These are phyloP conservation scores for Darevskia nairensis DNA, from an alignment of 2,797 vertebrate genomes.

Conservation along the genomic window DNA sequence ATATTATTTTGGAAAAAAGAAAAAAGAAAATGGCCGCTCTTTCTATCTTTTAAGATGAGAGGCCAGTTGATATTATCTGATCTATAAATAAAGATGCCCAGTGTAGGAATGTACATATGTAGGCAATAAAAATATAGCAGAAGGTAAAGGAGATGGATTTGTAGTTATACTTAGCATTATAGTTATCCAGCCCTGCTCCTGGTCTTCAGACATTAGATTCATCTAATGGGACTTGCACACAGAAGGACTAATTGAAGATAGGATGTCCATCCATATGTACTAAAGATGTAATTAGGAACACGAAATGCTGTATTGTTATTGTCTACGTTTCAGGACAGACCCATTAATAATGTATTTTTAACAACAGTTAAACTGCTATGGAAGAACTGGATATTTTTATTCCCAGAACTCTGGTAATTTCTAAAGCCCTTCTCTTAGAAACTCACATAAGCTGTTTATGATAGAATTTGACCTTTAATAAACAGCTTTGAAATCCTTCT, in stretches of 20 bases:
- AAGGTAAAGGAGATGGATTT: background rate
- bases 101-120: background rate
- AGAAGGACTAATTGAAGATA: background rate
- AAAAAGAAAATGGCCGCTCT: background rate
- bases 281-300: background rate
- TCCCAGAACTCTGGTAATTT: background rate
- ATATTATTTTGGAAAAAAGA: too few species aligned
- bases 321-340: conserved; percentile 1
- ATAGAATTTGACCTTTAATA: conserved; percentile 48
- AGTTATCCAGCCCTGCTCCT: background rate
- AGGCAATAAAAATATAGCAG: background rate
- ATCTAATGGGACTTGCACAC: background rate
- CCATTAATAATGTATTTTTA: background rate
- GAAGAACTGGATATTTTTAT: conserved; percentile 12
- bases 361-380: background rate
- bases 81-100: background rate
- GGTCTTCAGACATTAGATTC: background rate
- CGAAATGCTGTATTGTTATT: background rate
- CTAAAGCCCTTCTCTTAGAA: conserved; percentile 29
- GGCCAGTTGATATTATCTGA: background rate
- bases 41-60: background rate
- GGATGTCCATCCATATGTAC: background rate
- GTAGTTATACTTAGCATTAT: background rate
- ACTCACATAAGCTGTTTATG: conserved; percentile 19
- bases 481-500: conserved; percentile 50